A percentile compares a stretch with the other conserved stretches of the same genome.
Evolutionary conservation across 2,888 invertebrate species (phyloP).

Genomic region (Phytoseiulus persimilis): DNA sequence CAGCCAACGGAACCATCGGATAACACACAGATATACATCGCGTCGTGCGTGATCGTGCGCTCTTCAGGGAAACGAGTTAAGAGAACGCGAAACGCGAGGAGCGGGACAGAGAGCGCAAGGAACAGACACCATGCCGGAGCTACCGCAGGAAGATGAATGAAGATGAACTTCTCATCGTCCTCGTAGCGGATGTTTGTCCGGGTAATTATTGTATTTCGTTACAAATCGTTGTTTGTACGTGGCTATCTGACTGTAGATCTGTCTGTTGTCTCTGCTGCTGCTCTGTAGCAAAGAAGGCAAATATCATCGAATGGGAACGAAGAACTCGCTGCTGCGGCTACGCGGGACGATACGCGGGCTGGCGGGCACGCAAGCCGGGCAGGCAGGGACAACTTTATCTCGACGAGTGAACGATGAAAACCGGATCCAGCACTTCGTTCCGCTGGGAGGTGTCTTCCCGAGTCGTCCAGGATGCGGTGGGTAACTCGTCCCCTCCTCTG

Average conservation of each 20-base stretch:
- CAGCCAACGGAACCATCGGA: no score
- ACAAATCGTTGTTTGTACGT: background rate
- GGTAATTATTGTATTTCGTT: constrained; percentile 5
- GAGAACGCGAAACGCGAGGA: background rate
- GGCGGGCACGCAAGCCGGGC: background rate
- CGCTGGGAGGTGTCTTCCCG: no score
- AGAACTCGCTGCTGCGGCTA: background rate
- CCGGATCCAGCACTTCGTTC: background rate
- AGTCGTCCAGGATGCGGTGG: no score
- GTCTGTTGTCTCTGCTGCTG: background rate
- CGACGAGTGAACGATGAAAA: background rate
- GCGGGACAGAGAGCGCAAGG: background rate
- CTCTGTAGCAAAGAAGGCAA: background rate
- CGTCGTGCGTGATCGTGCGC: background rate
- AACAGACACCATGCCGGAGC: background rate
- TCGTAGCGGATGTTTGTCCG: background rate
- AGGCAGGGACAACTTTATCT: background rate
- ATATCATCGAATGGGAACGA: background rate
- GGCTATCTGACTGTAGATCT: background rate
- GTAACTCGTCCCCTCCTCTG: no score
- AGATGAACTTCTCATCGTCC: constrained; percentile 5
- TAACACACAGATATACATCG: background rate
- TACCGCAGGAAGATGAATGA: background rate
- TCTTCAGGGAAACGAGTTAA: background rate
- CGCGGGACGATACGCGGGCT: background rate